phyloP scores from a whole-genome alignment of 2,797 vertebrate genomes.

The Rhabdophis nuchalis region DNA sequence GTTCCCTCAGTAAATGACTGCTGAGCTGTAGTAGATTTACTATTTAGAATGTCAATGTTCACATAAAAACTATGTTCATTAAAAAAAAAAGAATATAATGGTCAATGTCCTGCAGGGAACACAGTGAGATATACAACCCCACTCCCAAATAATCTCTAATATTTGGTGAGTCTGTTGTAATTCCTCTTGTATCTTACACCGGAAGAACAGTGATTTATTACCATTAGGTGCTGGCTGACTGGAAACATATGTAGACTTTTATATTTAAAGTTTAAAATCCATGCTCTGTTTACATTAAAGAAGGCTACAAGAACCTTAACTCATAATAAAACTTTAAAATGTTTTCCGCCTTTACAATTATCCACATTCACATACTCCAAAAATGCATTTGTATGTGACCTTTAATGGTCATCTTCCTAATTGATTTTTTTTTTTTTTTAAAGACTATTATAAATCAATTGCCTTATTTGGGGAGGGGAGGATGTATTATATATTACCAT shows the following conservation, averaged over 20 bases:
- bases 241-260: background rate
- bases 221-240: background rate
- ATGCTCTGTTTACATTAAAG: background rate
- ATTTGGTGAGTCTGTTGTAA: background rate
- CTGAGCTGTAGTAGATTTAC: background rate
- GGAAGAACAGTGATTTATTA: background rate
- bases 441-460: background rate
- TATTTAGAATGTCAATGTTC: background rate
- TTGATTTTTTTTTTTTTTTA: conserved; percentile 28
- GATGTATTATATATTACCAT: conserved; percentile 29
- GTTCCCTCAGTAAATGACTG: background rate
- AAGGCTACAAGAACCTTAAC: background rate
- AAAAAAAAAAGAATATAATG: background rate
- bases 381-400: conserved; percentile 42
- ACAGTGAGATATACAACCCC: background rate
- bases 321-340: background rate
- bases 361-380: background rate
- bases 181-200: background rate
- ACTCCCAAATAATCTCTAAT: background rate
- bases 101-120: background rate
- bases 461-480: conserved; percentile 40
- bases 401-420: conserved; percentile 30
- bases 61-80: background rate
- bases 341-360: background rate
- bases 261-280: background rate